A percentile compares a stretch with the other conserved stretches of the same genome.
phyloP scores from a whole-genome alignment of 2,797 vertebrate genomes.

The Hydrolagus colliei region DNA sequence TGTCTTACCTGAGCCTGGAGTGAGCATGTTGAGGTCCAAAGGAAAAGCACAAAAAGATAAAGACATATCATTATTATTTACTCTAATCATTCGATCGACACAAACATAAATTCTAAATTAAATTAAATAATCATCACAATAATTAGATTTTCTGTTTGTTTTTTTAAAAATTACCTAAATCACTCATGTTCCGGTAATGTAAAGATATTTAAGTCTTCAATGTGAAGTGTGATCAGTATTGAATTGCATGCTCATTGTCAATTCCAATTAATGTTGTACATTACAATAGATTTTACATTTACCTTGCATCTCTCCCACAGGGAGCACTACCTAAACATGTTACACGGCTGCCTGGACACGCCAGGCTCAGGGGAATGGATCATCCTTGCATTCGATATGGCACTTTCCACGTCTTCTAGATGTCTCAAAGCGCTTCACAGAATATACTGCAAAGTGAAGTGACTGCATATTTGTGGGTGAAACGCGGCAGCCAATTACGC shows the following conservation, averaged over 20 bases:
- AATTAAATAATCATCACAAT: background rate
- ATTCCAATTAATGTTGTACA: background rate
- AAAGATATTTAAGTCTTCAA: background rate
- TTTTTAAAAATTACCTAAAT: background rate
- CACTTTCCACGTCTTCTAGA: too few species aligned
- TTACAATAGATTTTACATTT: too few species aligned
- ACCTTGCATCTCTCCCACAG: too few species aligned
- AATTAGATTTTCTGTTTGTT: background rate
- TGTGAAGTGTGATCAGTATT: background rate
- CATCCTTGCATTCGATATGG: too few species aligned
- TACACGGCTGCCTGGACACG: too few species aligned
- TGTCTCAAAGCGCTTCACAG: too few species aligned
- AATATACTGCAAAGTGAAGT: too few species aligned
- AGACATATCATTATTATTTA: conserved; percentile 1
- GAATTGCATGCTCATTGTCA: background rate
- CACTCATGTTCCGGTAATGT: background rate
- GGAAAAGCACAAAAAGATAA: conserved; percentile 1
- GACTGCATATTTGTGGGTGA: too few species aligned
- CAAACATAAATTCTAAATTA: background rate
- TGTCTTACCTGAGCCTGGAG: conserved; percentile 26
- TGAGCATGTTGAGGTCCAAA: background rate
- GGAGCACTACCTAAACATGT: too few species aligned
- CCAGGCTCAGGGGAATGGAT: too few species aligned
- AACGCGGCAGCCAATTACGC: too few species aligned
- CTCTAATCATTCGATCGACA: background rate